Evolutionary conservation across 2,888 invertebrate genomes (phyloP), one percentile per base, ranked within the genome.

Genomic region (Plagiodera versicolora): DNA sequence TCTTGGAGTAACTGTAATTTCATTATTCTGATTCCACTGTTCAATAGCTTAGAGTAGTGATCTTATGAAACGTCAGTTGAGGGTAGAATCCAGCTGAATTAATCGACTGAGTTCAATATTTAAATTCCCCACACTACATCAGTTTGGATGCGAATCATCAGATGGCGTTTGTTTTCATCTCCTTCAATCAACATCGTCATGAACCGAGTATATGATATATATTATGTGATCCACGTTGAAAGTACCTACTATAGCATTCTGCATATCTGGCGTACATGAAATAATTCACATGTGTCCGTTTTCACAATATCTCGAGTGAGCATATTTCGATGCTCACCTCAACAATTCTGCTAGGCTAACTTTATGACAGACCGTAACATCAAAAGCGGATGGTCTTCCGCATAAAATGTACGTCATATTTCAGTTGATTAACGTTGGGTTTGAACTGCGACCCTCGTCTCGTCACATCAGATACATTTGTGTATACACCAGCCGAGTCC

Each of bases 391-490:
- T 20, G 18, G 19, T 6, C 14, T 18, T 10, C 45, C 46, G n/a
- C 46, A 46, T 46, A 46, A 46, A 46, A 46, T 20, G 46, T 46
- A 8, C 19, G 20, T 11, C 20, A 46, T 20, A 46, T 46, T 46
- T 46, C 46, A 46, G 46, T 46, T 46, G 46, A 46, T 46, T 46
- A 46, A 46, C 18, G 46, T 46, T 46, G 46, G 11, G 46, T 20
- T 46, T 17, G 46, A 46, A 46, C 18, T 46, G 19, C 18, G 46
- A 46, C 46, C 46, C 46, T 46, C 14, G 46, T 46, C 46, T 18
- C 46, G 46, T 46, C 46, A 46, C 46, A 46, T 46, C 46, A 46
- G n/a, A 46, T 46, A 46, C 46, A 46, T 18, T 17, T 45, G 45
- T 18, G n/a, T 9, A n/a, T 46, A 46, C 16, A 39, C 16, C 5